Percentiles rank a stretch among this genome's conserved stretches.
Conservation (phyloP, 2,113 vertebrate genomes). For the Taurulus bubalis region DNA sequence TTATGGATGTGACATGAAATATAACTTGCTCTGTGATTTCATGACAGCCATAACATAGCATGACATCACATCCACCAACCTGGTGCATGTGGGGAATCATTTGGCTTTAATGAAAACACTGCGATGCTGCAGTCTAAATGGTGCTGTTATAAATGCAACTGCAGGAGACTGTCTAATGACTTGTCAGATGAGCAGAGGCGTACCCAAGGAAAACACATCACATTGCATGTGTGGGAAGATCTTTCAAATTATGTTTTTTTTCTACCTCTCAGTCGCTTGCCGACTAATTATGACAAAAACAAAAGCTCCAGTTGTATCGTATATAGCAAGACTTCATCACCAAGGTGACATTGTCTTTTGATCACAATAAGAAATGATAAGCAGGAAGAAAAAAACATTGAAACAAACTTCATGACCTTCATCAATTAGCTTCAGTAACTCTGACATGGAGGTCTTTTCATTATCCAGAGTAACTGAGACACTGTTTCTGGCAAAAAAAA, state of each 20-base stretch:
- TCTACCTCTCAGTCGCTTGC: constrained; percentile 37
- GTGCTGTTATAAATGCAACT: constrained; percentile 3
- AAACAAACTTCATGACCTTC: neutral
- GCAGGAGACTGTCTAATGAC: constrained; percentile 20
- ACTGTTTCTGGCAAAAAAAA: neutral
- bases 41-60: neutral
- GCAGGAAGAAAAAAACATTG: neutral
- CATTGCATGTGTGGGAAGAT: constrained; percentile 30
- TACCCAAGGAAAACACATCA: constrained; percentile 31
- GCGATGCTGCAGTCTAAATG: neutral
- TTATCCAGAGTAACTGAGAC: neutral
- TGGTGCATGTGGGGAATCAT: neutral
- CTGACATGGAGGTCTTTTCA: neutral
- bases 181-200: constrained; percentile 26
- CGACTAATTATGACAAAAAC: constrained; percentile 40
- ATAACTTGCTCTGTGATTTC: neutral
- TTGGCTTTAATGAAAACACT: neutral
- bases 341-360: neutral
- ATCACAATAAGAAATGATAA: neutral
- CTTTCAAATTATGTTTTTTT: constrained; percentile 41
- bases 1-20: neutral
- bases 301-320: constrained; percentile 40
- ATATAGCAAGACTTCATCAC: constrained; percentile 3
- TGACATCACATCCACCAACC: neutral
- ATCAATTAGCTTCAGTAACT: neutral